Conservation (phyloP, 2,888 invertebrate genomes). For the Zeuzera pyrina region DNA sequence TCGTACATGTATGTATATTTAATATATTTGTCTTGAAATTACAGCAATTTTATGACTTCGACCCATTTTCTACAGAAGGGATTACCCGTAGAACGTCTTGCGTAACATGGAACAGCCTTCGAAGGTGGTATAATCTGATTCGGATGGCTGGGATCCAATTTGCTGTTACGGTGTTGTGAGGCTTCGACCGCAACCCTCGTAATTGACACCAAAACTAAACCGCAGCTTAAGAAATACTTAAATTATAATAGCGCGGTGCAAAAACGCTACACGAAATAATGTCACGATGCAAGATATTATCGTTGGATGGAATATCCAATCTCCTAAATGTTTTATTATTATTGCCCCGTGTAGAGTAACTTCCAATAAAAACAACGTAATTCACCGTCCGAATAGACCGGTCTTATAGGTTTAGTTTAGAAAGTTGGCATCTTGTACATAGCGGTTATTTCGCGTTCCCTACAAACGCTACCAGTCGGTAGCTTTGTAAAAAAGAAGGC, state of each 20-base stretch:
- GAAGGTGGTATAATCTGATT: conserved; percentile 53
- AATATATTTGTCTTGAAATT: too few relatives aligned
- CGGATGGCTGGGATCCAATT: conserved; percentile 62
- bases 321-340: conserved; percentile 52
- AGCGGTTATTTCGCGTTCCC: conserved; percentile 61
- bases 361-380: conserved; percentile 63
- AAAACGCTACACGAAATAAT: conserved; percentile 39
- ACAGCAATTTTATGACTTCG: too few relatives aligned
- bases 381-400: conserved; percentile 48
- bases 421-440: conserved; percentile 69
- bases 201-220: conserved; percentile 62
- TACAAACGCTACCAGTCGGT: conserved; percentile 49
- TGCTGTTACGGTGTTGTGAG: conserved; percentile 45
- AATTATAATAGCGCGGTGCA: conserved; percentile 32
- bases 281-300: conserved; percentile 25
- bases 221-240: conserved; percentile 44
- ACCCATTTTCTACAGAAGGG: conserved; percentile 39
- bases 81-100: conserved; percentile 36
- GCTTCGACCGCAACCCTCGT: conserved; percentile 60
- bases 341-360: conserved; percentile 36
- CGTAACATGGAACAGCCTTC: conserved; percentile 48
- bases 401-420: conserved; percentile 66
- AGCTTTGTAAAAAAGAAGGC: conserved; percentile 56
- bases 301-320: conserved; percentile 38
- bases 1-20: too few relatives aligned